Evolutionary conservation across 2,888 invertebrate genomes (phyloP).

Genomic region (Prostheceraeus crozeri): DNA sequence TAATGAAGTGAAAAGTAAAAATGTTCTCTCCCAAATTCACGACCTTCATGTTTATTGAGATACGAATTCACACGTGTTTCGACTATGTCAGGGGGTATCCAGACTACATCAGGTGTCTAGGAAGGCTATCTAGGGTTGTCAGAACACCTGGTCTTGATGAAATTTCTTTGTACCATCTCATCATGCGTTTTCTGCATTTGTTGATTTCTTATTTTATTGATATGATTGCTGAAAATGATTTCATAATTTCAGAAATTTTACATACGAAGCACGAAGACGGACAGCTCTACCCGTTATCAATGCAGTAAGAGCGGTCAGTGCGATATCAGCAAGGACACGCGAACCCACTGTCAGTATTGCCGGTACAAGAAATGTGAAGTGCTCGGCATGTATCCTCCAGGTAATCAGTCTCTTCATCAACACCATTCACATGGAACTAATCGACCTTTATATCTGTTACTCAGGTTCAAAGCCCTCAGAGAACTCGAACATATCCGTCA

Average conservation of each 20-base stretch:
- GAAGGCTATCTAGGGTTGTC: too few relatives aligned
- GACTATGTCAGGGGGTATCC: too few relatives aligned
- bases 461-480: constrained; percentile 11
- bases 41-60: too few relatives aligned
- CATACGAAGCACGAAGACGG: constrained; percentile 51
- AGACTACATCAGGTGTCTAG: too few relatives aligned
- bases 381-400: constrained; percentile 53
- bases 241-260: constrained; percentile 54
- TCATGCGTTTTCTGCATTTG: too few relatives aligned
- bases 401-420: constrained; percentile 42
- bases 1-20: too few relatives aligned
- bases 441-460: neutral
- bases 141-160: too few relatives aligned
- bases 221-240: too few relatives aligned
- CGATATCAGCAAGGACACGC: constrained; percentile 51
- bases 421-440: neutral
- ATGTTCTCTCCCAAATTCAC: too few relatives aligned
- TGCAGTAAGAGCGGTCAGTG: constrained; percentile 50
- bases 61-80: too few relatives aligned
- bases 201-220: too few relatives aligned
- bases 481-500: constrained; percentile 46
- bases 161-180: too few relatives aligned
- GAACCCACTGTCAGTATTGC: constrained; percentile 55
- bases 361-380: constrained; percentile 52
- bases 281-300: constrained; percentile 46